Percentiles rank a stretch among this genome's conserved stretches.
phyloP scores from a whole-genome alignment of 2,888 invertebrate genomes.

The Orthonychiurus folsomi region DNA sequence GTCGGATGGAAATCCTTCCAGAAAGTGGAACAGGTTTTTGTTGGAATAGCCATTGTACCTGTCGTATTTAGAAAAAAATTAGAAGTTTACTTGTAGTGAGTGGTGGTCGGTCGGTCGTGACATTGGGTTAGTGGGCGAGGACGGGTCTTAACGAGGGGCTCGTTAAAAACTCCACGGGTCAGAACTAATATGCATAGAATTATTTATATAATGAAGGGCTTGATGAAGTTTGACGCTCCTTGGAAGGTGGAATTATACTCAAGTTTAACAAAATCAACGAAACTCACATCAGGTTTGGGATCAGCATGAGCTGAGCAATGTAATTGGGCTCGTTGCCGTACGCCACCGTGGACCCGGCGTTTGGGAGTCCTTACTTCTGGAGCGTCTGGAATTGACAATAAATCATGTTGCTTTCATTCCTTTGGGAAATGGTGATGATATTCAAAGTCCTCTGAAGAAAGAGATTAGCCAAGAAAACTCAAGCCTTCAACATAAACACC shows the following conservation, averaged over 20 bases:
- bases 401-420: slow-evolving; percentile 2
- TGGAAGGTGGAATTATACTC: too few relatives aligned
- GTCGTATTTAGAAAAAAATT: not conserved
- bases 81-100: too few relatives aligned
- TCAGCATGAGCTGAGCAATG: slow-evolving; percentile 60
- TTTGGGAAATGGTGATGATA: too few relatives aligned
- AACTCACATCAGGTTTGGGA: slow-evolving; percentile 58
- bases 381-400: slow-evolving; percentile 57
- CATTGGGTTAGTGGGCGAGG: too few relatives aligned
- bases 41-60: slow-evolving; percentile 35
- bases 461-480: too few relatives aligned
- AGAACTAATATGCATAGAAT: not conserved
- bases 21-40: slow-evolving; percentile 24
- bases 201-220: not conserved
- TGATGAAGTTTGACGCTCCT: too few relatives aligned
- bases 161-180: not conserved
- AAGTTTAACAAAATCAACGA: slow-evolving; percentile 1
- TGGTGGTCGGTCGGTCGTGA: too few relatives aligned
- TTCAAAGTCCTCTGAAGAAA: too few relatives aligned
- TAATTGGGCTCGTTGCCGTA: slow-evolving; percentile 60
- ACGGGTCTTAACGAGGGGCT: not conserved
- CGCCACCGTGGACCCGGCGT: slow-evolving; percentile 64
- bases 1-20: slow-evolving; percentile 49
- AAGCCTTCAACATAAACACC: too few relatives aligned
- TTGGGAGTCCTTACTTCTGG: slow-evolving; percentile 60